phyloP scores from a whole-genome alignment of 2,797 vertebrate species.

The Pangasius macronema region DNA sequence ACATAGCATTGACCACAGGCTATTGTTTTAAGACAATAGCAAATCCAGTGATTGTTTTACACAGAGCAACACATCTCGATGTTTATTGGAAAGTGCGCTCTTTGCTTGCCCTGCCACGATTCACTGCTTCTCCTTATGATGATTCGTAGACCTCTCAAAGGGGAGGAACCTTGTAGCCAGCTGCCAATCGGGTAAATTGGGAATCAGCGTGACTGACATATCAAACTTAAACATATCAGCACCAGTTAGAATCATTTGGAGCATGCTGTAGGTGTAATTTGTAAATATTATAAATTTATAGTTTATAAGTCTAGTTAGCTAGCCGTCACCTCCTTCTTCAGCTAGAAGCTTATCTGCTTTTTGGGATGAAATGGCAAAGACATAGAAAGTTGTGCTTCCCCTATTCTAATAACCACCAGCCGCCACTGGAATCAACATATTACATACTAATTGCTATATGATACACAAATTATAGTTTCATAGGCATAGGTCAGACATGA shows the following conservation, averaged over 20 bases:
- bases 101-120: not conserved
- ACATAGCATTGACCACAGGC: not conserved
- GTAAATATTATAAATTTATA: not conserved
- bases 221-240: not conserved
- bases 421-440: not conserved
- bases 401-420: too few relatives aligned
- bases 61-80: not conserved
- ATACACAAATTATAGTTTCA: not conserved
- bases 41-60: not conserved
- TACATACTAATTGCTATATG: not conserved
- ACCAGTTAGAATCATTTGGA: not conserved
- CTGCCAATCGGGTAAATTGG: not conserved
- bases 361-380: not conserved
- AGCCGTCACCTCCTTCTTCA: not conserved
- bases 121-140: not conserved
- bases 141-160: not conserved
- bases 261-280: not conserved
- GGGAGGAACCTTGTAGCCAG: not conserved
- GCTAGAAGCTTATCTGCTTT: not conserved
- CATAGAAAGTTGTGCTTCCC: not conserved
- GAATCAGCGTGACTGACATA: not conserved
- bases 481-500: too few relatives aligned
- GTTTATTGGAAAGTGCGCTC: not conserved
- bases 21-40: not conserved
- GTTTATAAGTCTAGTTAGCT: too few relatives aligned